Evolutionary conservation across 2,113 vertebrate species (phyloP).

Genomic region (Trogon melanurus): DNA sequence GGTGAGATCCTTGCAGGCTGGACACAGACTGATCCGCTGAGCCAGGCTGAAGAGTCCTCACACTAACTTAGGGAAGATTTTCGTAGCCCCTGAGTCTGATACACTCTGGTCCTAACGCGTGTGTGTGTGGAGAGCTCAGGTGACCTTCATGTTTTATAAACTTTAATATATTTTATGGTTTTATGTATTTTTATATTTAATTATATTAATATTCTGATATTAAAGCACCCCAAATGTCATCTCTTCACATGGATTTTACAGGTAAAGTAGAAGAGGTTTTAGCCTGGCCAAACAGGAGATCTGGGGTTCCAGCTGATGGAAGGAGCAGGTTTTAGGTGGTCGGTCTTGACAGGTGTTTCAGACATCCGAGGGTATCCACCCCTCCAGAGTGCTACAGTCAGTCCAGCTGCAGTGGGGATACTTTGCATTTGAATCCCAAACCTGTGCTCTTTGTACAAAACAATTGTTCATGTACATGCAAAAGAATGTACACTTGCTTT

Average conservation of each 20-base stretch:
- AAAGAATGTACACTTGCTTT: background rate
- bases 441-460: background rate
- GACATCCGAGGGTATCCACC: background rate
- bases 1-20: background rate
- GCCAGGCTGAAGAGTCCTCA: background rate
- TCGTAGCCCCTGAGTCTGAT: background rate
- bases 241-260: background rate
- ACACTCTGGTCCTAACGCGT: fast-evolving
- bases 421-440: background rate
- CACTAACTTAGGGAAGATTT: background rate
- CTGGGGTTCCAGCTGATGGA: background rate
- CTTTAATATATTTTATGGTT: too few species aligned
- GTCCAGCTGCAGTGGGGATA: background rate
- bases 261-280: background rate
- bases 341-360: background rate
- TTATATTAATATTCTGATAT: too few species aligned
- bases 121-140: background rate
- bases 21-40: background rate
- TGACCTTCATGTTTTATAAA: background rate
- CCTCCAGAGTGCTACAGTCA: background rate
- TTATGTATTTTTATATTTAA: too few species aligned
- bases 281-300: background rate
- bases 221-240: background rate
- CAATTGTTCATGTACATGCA: too few species aligned
- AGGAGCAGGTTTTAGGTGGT: background rate